Conservation (phyloP, 1,140 invertebrate genomes). For the Drosophila busckii region DNA sequence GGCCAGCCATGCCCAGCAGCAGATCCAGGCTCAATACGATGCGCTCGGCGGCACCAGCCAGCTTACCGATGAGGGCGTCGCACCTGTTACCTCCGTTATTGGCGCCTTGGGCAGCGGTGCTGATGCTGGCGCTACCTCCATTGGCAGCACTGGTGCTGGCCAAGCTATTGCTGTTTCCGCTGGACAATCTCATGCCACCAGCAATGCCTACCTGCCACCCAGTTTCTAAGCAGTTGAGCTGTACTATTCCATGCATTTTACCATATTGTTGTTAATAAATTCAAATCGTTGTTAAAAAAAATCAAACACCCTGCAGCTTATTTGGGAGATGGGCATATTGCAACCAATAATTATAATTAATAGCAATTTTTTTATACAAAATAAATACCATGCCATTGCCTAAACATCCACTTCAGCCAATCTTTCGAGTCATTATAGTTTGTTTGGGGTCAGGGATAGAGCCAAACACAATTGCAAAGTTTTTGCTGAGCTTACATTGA, state of each 20-base stretch:
- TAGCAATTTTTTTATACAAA: conserved; percentile 22
- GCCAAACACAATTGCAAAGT: conserved; percentile 8
- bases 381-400: conserved; percentile 18
- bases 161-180: conserved; percentile 20
- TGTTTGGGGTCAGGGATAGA: conserved; percentile 30
- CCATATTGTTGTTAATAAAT: conserved; percentile 60
- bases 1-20: conserved; percentile 72
- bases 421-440: conserved; percentile 29
- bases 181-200: conserved; percentile 32
- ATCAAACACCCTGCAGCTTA: too few relatives aligned
- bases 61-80: conserved; percentile 71
- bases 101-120: conserved; percentile 58
- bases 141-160: conserved; percentile 13
- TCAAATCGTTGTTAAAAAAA: conserved; percentile 49
- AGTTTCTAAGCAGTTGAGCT: conserved; percentile 69
- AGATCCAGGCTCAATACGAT: conserved; percentile 78
- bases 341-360: conserved; percentile 6
- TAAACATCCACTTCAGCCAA: conserved; percentile 3
- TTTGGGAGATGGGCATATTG: neutral
- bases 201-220: conserved; percentile 74
- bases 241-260: neutral
- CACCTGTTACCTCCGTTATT: conserved; percentile 74
- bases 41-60: conserved; percentile 72
- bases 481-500: conserved; percentile 17
- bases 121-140: conserved; percentile 15